Base-by-base conservation (phyloP, 1,140 invertebrate species). In the Temnothorax nylanderi region DNA sequence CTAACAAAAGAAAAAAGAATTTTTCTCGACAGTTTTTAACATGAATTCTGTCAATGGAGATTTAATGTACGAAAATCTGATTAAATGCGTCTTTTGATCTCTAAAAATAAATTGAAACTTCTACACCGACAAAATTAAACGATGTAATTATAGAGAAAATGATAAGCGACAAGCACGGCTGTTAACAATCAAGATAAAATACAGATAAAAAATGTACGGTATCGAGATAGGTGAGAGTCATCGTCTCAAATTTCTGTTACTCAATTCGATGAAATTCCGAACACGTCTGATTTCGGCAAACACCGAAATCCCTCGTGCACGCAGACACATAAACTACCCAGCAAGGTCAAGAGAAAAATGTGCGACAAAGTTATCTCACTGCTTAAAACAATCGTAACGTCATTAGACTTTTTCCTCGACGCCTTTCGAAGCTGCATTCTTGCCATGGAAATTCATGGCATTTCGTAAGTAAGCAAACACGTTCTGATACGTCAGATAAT, bases 401-500 rank as follows among this genome's bases (percentile, higher is more conserved):
- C 21, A 13, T 67, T 62, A 16, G 7, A 37, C 5, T 32, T 10
- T 47, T 64, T 77, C 6, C 11, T 32, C 10, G 75, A 78, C 5
- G 6, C 10, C 41, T 69, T 71, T 81, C 26, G 26, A 54, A 44
- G n/a, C 65, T n/a, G 34, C 76, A 44, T 65, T 78, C 44, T 65
- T 78, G 41, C 6, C 5, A 11, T 26, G 41, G 18, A 71, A 54
- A 81, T 81, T 80, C 34, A 41, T 69, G 34, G 32, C 64, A 26
- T 81, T 82, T 81, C 51, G 2, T 47, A 56, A 69, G 26, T 54
- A 34, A 72, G 32, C 34, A 32, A 82, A 72, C 6, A 65, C 26
- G 32, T 82, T 58, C 41, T 11, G 41, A 74, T 58, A 74, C 67
- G 18, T 82, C 65, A 47, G 51, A 58, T 72, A 80, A 32, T 58